Evolutionary conservation across 2,888 invertebrate species (phyloP).

Genomic region (Microctonus brassicae): DNA sequence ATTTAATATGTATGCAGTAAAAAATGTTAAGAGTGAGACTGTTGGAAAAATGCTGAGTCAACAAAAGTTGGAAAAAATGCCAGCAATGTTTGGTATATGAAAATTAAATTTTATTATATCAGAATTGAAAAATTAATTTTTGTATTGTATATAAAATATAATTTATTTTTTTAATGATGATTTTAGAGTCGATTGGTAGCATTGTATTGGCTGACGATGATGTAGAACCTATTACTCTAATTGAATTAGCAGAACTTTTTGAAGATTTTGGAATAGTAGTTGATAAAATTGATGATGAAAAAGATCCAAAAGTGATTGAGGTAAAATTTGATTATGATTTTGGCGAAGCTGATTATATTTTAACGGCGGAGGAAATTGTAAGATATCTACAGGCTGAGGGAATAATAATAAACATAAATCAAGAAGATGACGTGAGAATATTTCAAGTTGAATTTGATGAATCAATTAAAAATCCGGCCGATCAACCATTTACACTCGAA

Average conservation of each 20-base stretch:
- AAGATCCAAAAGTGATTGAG: conserved; percentile 14
- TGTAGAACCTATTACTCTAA: conserved; percentile 17
- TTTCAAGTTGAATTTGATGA: conserved; percentile 19
- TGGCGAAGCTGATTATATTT: conserved; percentile 4
- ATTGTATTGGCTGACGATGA: conserved; percentile 8
- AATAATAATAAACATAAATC: conserved; percentile 6
- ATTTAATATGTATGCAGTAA: conserved; percentile 26
- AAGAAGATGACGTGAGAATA: neutral
- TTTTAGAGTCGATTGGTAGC: conserved; percentile 29
- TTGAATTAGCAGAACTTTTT: conserved; percentile 27
- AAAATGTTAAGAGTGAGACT: neutral
- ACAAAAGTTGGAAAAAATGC: neutral
- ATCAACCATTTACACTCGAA: conserved; percentile 22
- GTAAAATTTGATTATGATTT: neutral
- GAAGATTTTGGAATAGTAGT: conserved; percentile 6
- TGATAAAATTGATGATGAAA: conserved; percentile 18
- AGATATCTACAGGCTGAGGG: conserved; percentile 19
- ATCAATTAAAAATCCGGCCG: neutral
- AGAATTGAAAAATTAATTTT: neutral
- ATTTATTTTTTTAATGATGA: neutral
- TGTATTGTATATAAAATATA: neutral
- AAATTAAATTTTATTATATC: neutral
- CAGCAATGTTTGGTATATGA: conserved; percentile 14
- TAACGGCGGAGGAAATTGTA: neutral
- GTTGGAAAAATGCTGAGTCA: conserved; percentile 25